phyloP scores from a whole-genome alignment of 2,797 vertebrate genomes.

The Eutrigla gurnardus region DNA sequence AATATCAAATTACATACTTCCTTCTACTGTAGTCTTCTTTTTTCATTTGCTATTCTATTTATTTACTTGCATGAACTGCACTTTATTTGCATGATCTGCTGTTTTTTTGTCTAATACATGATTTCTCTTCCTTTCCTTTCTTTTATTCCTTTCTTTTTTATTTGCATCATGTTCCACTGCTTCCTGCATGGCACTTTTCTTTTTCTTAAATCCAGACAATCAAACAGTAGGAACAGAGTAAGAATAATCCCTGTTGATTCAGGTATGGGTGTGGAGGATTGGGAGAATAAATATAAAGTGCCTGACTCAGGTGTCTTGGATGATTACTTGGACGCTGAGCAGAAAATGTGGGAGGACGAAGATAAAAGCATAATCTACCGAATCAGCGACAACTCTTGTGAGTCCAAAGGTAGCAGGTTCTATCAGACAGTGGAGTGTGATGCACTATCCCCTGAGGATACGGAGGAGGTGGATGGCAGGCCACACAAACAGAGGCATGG shows the following conservation, averaged over 20 bases:
- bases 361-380: slow-evolving; percentile 84
- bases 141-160: slow-evolving; percentile 49
- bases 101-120: slow-evolving; percentile 49
- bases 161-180: slow-evolving; percentile 43
- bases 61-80: slow-evolving; percentile 15
- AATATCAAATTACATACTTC: not conserved
- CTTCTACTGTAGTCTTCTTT: not conserved
- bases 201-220: slow-evolving; percentile 63
- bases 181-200: slow-evolving; percentile 57
- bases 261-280: slow-evolving; percentile 89
- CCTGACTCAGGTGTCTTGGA: slow-evolving; percentile 86
- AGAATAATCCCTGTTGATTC: slow-evolving; percentile 90
- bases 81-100: slow-evolving; percentile 50
- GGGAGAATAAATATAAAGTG: slow-evolving; percentile 88
- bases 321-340: slow-evolving; percentile 88
- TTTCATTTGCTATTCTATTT: slow-evolving; percentile 21
- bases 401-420: slow-evolving; percentile 76
- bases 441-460: slow-evolving; percentile 75
- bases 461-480: slow-evolving; percentile 78
- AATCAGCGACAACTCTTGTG: slow-evolving; percentile 67
- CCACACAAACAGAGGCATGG: slow-evolving; percentile 31
- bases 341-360: slow-evolving; percentile 88
- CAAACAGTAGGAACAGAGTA: slow-evolving; percentile 76
- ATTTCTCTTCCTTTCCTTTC: slow-evolving; percentile 65
- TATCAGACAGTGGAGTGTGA: slow-evolving; percentile 82